Evolutionary conservation across 2,888 invertebrate species (phyloP).

Genomic region (Trichogramma evanescens): DNA sequence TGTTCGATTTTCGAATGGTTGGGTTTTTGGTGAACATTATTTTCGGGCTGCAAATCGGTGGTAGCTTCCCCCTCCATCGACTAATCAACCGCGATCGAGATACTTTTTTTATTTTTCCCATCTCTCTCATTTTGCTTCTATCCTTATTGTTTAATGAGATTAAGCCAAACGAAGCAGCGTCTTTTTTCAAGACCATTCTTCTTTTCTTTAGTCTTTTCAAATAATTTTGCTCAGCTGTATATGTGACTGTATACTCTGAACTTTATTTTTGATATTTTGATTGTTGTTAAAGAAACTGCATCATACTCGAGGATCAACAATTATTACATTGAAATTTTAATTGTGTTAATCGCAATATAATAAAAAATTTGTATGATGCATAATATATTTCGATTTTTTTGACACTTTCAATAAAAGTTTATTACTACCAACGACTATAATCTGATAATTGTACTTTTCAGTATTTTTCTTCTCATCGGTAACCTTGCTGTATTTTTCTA

Average conservation of each 20-base stretch:
- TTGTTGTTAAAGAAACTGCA: neutral
- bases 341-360: neutral
- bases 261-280: neutral
- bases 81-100: constrained; percentile 11
- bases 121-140: neutral
- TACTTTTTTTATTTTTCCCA: constrained; percentile 4
- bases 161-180: constrained; percentile 12
- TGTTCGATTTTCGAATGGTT: constrained; percentile 32
- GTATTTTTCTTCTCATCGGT: constrained; percentile 33
- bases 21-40: constrained; percentile 26
- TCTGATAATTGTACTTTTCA: constrained; percentile 44
- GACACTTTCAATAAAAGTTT: constrained; percentile 1
- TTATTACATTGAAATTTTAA: neutral
- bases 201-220: neutral
- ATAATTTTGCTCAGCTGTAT: neutral
- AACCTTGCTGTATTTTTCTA: constrained; percentile 20
- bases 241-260: no score
- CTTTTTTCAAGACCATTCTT: neutral
- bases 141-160: constrained; percentile 18
- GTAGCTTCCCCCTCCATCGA: neutral
- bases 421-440: constrained; percentile 33
- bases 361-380: neutral
- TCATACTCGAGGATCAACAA: neutral
- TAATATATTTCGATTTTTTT: constrained; percentile 9
- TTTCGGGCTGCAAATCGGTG: constrained; percentile 22